Conservation (phyloP, 2,888 invertebrate genomes). For the Boloria selene region DNA sequence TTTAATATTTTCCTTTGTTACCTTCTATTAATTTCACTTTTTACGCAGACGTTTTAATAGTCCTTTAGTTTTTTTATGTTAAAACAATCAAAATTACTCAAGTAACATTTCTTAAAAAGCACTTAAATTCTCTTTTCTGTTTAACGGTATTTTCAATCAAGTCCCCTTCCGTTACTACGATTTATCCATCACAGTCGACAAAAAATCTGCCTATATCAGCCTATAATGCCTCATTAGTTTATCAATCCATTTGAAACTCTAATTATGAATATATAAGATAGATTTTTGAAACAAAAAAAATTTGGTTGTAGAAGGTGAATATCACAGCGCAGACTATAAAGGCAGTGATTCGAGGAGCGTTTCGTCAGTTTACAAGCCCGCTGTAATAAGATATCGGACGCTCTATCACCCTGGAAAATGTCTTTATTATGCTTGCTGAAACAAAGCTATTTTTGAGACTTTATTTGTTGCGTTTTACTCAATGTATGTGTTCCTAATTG, state of each 20-base stretch:
- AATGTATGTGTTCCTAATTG: conserved; percentile 34
- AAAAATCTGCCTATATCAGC: conserved; percentile 68
- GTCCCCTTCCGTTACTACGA: conserved; percentile 54
- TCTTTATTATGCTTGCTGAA: conserved; percentile 60
- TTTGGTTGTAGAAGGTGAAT: conserved; percentile 63
- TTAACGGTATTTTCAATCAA: conserved; percentile 67
- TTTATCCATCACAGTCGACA: conserved; percentile 67
- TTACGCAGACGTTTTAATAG: too few species aligned
- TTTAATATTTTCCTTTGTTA: too few species aligned
- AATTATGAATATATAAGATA: conserved; percentile 39
- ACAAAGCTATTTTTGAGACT: conserved; percentile 39
- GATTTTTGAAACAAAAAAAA: conserved; percentile 42
- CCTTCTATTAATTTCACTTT: too few species aligned
- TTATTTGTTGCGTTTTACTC: background rate
- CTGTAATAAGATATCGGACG: conserved; percentile 73
- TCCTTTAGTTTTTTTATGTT: background rate
- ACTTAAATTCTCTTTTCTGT: conserved; percentile 46
- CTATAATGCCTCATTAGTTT: conserved; percentile 42
- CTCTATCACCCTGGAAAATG: conserved; percentile 67
- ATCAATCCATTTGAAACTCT: conserved; percentile 44
- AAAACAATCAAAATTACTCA: background rate
- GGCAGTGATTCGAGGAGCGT: conserved; percentile 69
- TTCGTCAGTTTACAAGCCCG: conserved; percentile 70
- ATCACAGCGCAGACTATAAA: conserved; percentile 65
- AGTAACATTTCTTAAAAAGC: conserved; percentile 11